Evolutionary conservation across 1,140 invertebrate species (phyloP).

Genomic region (Mya arenaria): DNA sequence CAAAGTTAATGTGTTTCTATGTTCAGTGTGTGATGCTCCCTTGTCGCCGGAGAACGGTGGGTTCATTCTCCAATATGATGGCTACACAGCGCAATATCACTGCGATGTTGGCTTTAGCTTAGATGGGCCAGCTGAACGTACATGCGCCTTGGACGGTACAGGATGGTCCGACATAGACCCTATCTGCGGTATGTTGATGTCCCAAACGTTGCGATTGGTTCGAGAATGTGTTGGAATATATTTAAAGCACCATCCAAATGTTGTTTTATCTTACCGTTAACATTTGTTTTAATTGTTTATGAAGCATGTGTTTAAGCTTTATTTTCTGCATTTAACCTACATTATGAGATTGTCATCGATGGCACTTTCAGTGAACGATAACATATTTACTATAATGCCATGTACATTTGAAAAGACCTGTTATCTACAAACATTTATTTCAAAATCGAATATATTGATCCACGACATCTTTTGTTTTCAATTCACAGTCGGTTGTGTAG

Average conservation of each 20-base stretch:
- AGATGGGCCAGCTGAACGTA: neutral
- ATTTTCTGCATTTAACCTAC: neutral
- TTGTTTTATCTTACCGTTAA: neutral
- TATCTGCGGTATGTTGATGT: constrained; percentile 24
- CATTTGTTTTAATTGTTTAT: neutral
- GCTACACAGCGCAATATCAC: neutral
- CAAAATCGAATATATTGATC: neutral
- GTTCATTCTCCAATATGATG: neutral
- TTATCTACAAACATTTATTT: neutral
- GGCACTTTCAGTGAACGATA: neutral
- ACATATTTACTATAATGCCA: neutral
- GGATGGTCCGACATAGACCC: constrained; percentile 37
- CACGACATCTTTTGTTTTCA: neutral
- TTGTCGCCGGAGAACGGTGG: neutral
- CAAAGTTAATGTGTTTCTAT: neutral
- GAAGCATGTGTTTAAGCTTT: neutral
- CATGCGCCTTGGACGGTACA: constrained; percentile 18
- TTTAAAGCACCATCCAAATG: neutral
- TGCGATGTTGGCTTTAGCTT: constrained; percentile 20
- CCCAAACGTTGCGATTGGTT: too few relatives aligned
- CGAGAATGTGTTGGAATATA: neutral
- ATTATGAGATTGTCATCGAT: neutral
- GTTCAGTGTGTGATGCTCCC: constrained; percentile 42
- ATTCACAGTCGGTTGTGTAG: constrained; percentile 18
- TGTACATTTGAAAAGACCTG: neutral